Evolutionary conservation across 2,888 invertebrate genomes (phyloP).

Genomic region (Xiphydria camelus): DNA sequence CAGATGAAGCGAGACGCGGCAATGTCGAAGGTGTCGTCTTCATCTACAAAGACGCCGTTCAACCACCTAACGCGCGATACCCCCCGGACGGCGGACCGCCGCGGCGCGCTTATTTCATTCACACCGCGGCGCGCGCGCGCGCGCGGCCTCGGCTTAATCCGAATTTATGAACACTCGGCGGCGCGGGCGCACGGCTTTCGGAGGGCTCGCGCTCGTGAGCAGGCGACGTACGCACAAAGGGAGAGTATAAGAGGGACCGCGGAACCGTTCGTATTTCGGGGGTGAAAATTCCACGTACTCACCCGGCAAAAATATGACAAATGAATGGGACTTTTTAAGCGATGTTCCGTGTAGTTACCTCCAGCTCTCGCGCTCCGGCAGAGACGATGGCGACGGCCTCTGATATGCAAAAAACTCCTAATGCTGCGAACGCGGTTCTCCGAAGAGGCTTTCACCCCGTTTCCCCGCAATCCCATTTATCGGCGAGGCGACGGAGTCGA

Average conservation of each 20-base stretch:
- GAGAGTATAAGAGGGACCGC: neutral
- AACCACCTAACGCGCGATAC: too few species aligned
- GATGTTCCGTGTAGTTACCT: constrained; percentile 2
- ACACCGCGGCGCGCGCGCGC: constrained; percentile 4
- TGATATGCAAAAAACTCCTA: constrained; percentile 1
- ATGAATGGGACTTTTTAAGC: constrained; percentile 2
- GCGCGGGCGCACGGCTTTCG: constrained; percentile 1
- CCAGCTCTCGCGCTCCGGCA: neutral
- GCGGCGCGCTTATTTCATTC: constrained; percentile 15
- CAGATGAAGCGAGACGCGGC: too few species aligned
- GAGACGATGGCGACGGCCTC: neutral
- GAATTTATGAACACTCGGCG: constrained; percentile 14
- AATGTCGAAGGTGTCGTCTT: too few species aligned
- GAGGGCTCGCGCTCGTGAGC: neutral
- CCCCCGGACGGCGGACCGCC: neutral
- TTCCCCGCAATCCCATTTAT: too few species aligned
- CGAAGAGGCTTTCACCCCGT: neutral
- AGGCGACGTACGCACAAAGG: constrained; percentile 2
- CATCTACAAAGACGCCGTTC: too few species aligned
- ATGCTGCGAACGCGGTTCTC: neutral
- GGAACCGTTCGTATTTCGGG: too few species aligned
- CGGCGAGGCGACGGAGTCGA: too few species aligned
- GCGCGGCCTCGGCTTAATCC: constrained; percentile 16
- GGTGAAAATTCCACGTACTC: too few species aligned
- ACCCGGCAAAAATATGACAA: neutral